Evolutionary conservation across 2,888 invertebrate genomes (phyloP), one percentile per base, ranked within the genome.

Genomic region (Phania funesta): DNA sequence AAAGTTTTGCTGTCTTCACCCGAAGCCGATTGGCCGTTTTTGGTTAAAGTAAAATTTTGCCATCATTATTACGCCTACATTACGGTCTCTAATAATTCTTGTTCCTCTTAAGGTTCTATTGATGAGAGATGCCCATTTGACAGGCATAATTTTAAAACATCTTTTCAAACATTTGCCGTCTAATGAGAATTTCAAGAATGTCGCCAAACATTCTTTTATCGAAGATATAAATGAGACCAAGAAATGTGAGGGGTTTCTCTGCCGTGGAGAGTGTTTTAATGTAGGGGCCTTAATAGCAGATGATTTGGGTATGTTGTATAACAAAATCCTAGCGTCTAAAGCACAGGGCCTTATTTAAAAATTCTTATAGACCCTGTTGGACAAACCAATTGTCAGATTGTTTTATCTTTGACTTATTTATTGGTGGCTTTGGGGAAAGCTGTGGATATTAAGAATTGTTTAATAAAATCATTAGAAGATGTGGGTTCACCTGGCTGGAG

Each of bases 11-110:
- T 95, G 70, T 93, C 94, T 0, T 96, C 96, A 86, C 96, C 96
- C 0, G 96, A 96, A 86, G 94, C 96, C 0, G 94, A 94, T 65
- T 96, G 96, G 96, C 91, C 94, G 0, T 92, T 94, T 83, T 89
- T 96, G 22, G 92, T 96, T 0, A 96, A 95, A 92, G 96, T 95
- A 85, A 22, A 13, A 24, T 44, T 2, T 13, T 1, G 1, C 3
- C 3, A 35, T 11, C 11, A 35, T 11, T 32, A 8, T 32, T n/a
- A n/a, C n/a, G n/a, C n/a, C n/a, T n/a, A n/a, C n/a, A n/a, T n/a
- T n/a, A n/a, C n/a, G n/a, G n/a, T n/a, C n/a, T n/a, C n/a, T n/a
- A n/a, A n/a, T n/a, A n/a, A n/a, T n/a, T n/a, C n/a, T n/a, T n/a
- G n/a, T n/a, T n/a, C n/a, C n/a, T n/a, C n/a, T 24, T 60, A 26